These are phyloP conservation scores for Ifrita kowaldi DNA, from an alignment of 2,113 vertebrate genomes.

Conservation along the genomic window DNA sequence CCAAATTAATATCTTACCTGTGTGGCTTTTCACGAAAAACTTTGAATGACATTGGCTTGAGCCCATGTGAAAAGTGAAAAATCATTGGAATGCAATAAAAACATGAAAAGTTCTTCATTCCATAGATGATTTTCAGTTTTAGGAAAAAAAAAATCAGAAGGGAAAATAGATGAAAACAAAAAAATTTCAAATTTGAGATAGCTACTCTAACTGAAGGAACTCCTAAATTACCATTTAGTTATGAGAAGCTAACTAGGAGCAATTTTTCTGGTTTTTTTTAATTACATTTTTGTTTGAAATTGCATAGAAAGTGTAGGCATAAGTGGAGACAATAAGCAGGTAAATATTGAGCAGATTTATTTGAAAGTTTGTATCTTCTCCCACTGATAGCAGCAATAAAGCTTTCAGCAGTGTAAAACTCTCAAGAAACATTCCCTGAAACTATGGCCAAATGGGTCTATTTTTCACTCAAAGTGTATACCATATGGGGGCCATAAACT, in stretches of 20 bases:
- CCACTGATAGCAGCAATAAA: constrained; percentile 57
- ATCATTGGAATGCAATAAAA: not conserved
- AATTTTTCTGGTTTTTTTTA: not conserved
- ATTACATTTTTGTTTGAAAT: not conserved
- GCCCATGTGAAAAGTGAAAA: not conserved
- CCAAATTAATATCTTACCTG: not conserved
- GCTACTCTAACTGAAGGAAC: not conserved
- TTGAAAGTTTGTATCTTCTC: constrained; percentile 56
- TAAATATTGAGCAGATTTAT: constrained; percentile 54
- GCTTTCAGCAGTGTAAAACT: constrained; percentile 67
- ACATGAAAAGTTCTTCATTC: not conserved
- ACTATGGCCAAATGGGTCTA: constrained; percentile 61
- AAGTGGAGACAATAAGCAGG: not conserved
- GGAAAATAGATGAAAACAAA: not conserved
- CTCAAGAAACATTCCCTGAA: constrained; percentile 68
- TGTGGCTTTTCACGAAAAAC: not conserved
- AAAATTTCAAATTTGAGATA: not conserved
- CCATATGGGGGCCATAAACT: constrained; percentile 43
- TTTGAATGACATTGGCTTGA: not conserved
- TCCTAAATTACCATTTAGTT: not conserved
- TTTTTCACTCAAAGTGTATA: constrained; percentile 67
- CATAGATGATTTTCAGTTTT: not conserved
- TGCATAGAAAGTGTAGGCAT: not conserved
- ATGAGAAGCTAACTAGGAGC: not conserved
- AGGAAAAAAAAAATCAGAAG: not conserved